These are phyloP conservation scores for Metopia argyrocephala DNA, from an alignment of 2,888 invertebrate species.

Conservation along the genomic window DNA sequence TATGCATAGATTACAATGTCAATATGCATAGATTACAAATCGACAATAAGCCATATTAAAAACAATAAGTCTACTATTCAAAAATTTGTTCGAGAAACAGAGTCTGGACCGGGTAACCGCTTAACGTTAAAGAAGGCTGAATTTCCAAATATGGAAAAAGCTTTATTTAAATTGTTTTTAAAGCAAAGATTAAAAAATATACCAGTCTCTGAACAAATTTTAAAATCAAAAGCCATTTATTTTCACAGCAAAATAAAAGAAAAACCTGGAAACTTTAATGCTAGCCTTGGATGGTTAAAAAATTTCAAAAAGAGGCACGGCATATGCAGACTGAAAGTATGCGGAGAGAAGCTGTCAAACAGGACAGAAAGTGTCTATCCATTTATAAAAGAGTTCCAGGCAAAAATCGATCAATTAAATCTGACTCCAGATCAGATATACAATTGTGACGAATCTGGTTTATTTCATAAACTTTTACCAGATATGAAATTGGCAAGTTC, in stretches of 20 bases:
- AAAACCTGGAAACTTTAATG: not conserved
- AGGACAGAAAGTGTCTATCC: not conserved
- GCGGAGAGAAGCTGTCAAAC: conserved; percentile 3
- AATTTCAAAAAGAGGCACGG: conserved; percentile 10
- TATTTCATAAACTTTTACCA: conserved; percentile 5
- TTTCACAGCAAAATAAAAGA: not conserved
- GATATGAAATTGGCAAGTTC: not conserved
- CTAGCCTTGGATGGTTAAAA: conserved; percentile 5
- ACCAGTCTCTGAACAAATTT: conserved; percentile 7
- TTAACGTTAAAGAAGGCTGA: not conserved
- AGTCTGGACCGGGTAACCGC: not conserved
- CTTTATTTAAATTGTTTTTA: not conserved
- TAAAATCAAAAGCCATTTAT: not conserved
- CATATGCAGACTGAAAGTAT: conserved; percentile 11
- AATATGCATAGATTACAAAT: conserved; percentile 6
- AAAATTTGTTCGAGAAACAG: not conserved
- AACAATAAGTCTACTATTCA: not conserved
- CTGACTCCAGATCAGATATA: conserved; percentile 5
- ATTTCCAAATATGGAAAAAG: not conserved
- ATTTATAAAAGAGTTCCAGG: too few relatives aligned
- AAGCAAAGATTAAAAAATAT: conserved; percentile 1
- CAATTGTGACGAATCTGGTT: not conserved
- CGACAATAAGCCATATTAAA: not conserved
- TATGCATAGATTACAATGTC: not conserved
- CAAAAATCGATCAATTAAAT: conserved; percentile 4